phyloP scores from a whole-genome alignment of 2,113 vertebrate genomes.

The Aldabrachelys gigantea region DNA sequence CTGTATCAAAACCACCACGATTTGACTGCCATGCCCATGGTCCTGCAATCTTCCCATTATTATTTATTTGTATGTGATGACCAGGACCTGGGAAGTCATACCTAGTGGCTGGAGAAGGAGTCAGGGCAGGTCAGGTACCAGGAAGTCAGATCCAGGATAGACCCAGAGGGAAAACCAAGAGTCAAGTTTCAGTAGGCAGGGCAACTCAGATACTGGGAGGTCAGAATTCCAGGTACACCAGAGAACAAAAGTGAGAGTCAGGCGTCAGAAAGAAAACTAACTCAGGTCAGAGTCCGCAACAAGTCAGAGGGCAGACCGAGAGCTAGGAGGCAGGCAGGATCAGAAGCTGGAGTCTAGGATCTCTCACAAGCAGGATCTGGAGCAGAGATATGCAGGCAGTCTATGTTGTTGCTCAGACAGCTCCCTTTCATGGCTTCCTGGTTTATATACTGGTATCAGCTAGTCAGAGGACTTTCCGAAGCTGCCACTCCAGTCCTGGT shows the following conservation, averaged over 20 bases:
- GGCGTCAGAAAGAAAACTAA: too few species aligned
- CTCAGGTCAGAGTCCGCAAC: background rate
- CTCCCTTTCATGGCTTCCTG: too few species aligned
- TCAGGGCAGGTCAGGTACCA: background rate
- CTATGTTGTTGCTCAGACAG: too few species aligned
- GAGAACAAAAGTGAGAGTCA: too few species aligned
- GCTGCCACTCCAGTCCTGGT: too few species aligned
- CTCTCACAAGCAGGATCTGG: background rate
- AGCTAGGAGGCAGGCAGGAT: background rate
- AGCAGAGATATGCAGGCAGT: background rate
- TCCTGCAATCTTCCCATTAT: rapidly evolving
- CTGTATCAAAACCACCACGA: background rate
- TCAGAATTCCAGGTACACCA: background rate
- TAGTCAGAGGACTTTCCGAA: too few species aligned
- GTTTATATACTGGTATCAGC: too few species aligned
- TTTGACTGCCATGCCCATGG: background rate
- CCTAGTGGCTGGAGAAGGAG: background rate
- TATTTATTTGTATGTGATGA: background rate
- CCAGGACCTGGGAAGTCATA: rapidly evolving
- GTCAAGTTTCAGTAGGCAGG: background rate
- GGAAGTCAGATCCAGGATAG: background rate
- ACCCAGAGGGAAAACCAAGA: background rate
- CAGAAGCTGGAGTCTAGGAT: background rate
- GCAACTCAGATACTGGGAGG: background rate
- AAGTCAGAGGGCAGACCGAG: background rate